Base-by-base conservation (phyloP, 2,113 vertebrate genomes). In the Petroica traversi region DNA sequence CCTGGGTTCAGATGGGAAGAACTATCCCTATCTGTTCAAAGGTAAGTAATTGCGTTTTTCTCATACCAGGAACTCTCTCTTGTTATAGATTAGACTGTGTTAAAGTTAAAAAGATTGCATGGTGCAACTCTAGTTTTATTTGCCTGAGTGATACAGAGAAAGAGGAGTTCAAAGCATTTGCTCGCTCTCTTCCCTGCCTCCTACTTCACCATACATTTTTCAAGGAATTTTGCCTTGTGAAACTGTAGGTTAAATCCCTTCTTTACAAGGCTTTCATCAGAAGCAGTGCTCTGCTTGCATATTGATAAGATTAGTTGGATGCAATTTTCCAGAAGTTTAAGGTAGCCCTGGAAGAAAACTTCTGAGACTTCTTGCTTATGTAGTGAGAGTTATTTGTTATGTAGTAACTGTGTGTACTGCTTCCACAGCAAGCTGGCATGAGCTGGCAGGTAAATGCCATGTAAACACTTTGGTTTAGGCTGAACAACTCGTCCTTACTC, bases 11-110 rank as follows among this genome's bases (percentile, higher is more conserved):
- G 99, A 99, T 92, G 99, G 99, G 34, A 99, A 98, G 93, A 99
- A 98, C 95, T 99, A 99, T 92, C 99, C 99, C 2, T 99, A 99
- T 67, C 98, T 99, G 12, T 99, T 99, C 87, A 99, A 99, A 99
- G 99, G 99, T 99, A 90, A 78, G 68, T 31, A 48, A 40, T n/a
- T 16, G 23, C 68, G 13, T 14, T 63, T 58, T 82, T 79, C 36
- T 84, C 2, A 3, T 36, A 19, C 2, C 8, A n/a, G 6, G 26
- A 64, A 34, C 6, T 73, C 31, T 72, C 20, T 51, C 9, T 14
- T 45, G 3, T 82, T 80, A 8, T 16, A 55, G 51, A 58, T 75
- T 12, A 77, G 55, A 41, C 43, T 55, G 3, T 46, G 13, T 15
- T 51, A 8, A 69, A 59, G 8, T 38, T 58, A 9, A 23, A 24